These are phyloP conservation scores for Nebria brevicollis DNA, from an alignment of 2,888 invertebrate species.

Conservation along the genomic window DNA sequence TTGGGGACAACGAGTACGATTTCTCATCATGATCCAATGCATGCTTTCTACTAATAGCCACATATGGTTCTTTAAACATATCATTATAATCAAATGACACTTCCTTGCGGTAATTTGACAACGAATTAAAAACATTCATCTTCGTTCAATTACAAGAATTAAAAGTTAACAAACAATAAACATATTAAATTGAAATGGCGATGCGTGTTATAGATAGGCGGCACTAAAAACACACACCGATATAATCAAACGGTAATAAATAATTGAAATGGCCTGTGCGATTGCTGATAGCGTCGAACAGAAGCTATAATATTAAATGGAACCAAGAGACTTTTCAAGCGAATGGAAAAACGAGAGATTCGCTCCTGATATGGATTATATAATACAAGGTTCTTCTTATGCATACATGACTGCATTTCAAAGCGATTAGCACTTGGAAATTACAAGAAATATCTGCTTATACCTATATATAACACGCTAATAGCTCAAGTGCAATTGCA, in stretches of 20 bases:
- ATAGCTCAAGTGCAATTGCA: not conserved
- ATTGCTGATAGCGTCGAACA: conserved; percentile 28
- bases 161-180: too few species aligned
- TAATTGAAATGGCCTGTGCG: conserved; percentile 41
- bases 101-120: not conserved
- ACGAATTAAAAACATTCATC: too few species aligned
- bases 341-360: not conserved
- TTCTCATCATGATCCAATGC: not conserved
- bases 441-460: conserved; percentile 49
- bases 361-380: conserved; percentile 13
- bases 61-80: not conserved
- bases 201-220: conserved; percentile 14
- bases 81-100: not conserved
- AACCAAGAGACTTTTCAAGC: not conserved
- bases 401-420: conserved; percentile 50
- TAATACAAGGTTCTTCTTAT: conserved; percentile 45
- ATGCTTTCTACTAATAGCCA: not conserved
- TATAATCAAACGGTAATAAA: conserved; percentile 33
- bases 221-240: conserved; percentile 29
- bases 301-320: not conserved
- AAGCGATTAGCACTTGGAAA: conserved; percentile 51
- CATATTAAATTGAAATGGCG: too few species aligned
- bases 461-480: not conserved
- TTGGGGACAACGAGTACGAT: not conserved
- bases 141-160: too few species aligned